phyloP scores from a whole-genome alignment of 2,113 vertebrate genomes.

The Gymnarchus niloticus region DNA sequence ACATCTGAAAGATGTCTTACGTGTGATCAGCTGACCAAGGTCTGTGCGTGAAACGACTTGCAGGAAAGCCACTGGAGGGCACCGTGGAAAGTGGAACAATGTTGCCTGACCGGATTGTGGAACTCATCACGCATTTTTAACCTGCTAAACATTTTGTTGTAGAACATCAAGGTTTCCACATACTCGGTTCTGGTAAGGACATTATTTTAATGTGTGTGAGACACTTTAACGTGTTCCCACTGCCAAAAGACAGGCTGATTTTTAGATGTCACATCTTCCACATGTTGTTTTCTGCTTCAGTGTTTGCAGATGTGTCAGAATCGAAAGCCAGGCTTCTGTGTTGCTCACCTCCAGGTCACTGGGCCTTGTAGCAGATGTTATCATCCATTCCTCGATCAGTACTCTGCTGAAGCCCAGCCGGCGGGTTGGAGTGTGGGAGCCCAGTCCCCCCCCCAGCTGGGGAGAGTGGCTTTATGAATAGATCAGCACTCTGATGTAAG shows the following conservation, averaged over 20 bases:
- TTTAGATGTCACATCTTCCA: neutral
- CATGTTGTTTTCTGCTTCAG: neutral
- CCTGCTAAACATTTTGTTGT: neutral
- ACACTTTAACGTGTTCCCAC: neutral
- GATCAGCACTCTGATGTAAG: conserved; percentile 42
- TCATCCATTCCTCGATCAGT: neutral
- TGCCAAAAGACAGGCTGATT: neutral
- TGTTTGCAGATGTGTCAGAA: neutral
- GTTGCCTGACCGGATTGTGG: neutral
- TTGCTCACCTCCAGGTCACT: neutral
- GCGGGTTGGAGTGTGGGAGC: conserved; percentile 56
- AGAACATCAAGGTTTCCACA: neutral
- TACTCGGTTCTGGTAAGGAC: neutral
- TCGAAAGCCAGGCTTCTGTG: neutral
- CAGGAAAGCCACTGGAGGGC: neutral
- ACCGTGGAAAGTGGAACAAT: neutral
- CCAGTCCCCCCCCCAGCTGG: conserved; percentile 46
- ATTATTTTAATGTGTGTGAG: neutral
- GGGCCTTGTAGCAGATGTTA: neutral
- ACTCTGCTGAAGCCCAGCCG: conserved; percentile 22
- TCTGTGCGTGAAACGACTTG: neutral
- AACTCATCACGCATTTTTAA: neutral
- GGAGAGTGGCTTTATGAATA: conserved; percentile 43
- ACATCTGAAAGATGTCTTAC: conserved; percentile 5
- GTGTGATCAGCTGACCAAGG: neutral